Evolutionary conservation across 2,888 invertebrate species (phyloP), one percentile per base, ranked within the genome.

Genomic region (Odontocolon sp.): DNA sequence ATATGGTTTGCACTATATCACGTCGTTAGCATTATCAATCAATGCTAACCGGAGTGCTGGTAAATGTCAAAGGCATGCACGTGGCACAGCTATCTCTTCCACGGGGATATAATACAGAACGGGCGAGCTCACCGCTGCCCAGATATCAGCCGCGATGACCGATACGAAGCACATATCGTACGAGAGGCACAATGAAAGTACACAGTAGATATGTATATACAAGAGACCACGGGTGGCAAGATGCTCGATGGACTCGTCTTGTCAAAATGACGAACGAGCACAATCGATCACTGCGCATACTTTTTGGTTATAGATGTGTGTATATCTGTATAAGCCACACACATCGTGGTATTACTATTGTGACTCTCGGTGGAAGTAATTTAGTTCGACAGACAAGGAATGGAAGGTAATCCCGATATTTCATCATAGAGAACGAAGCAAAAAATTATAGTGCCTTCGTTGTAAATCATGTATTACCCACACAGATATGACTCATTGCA

Each of bases 191-290:
- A 40, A 38, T 47, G 16, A 23, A 45, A 45, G 54, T 67, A 45
- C 23, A 26, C n/a, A 28, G n/a, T n/a, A 52, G 9, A 47, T 54
- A 33, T 33, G 28, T 52, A 18, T 26, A 47, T 42, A n/a, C 28
- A 52, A 28, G 18, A 36, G 56, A 38, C 68, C 52, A 61, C 70
- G 79, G 79, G 77, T 79, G 79, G 79, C 77, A 79, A 79, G 79
- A 79, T 79, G 77, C 67, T 77, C 77, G 71, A 80, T 79, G 77
- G 68, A 80, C 77, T 76, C 59, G 66, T 50, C 78, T 77, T 82
- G 82, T 82, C 78, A 82, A 82, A 84, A 84, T 85, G 85, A 85
- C 85, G 83, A 83, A 84, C 84, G 84, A 81, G 81, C 75, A 81
- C 80, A 79, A 84, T 74, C 80, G 78, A 76, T 80, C 76, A 74